Evolutionary conservation across 2,797 vertebrate species (phyloP), one percentile per base, ranked within the genome.

Genomic region (Alcedo quadribrachys): DNA sequence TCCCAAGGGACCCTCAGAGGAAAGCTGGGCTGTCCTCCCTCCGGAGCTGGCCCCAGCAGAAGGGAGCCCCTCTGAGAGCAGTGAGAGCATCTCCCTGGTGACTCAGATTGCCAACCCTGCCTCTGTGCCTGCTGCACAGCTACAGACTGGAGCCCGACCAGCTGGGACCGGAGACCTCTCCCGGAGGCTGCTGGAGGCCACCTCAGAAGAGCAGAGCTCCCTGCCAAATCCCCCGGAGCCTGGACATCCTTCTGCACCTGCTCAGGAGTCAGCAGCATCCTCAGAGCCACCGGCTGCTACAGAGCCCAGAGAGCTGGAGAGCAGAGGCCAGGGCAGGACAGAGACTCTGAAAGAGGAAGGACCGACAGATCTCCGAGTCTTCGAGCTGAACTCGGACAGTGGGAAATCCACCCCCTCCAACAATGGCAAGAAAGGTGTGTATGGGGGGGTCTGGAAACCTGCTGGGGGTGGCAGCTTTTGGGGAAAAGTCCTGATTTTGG

Each of bases 341-440:
- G 98, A 98, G 77, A 96, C 95, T 63, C 77, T 95, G 60, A 99
- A 98, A 76, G 98, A 99, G 60, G 99, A 99, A 1, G 98, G 96
- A 2, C 98, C 98, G 2, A 98, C 98, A n/a, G 99, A 99, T 90
- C 97, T 99, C 43, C 94, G 99, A 68, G 98, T 99, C 82, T 99
- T 99, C 53, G 99, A 99, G 97, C 98, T 99, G 13, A 99, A 99
- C 96, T 99, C 99, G 0, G 99, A 99, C 89, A 99, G 99, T 5
- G 99, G 99, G 51, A 99, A 99, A 95, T 99, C 99, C 28, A 99
- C 99, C 1, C 99, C 99, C 35, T 99, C 99, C 75, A 99, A 99
- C 97, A 99, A 99, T 0, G 99, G 99, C 93, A 99, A 99, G 97
- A 99, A 99, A 98, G 99, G 99, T 99, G 97, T 91, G 17, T 46